Conservation (phyloP, 2,113 vertebrate species). For the Passerina amoena region DNA sequence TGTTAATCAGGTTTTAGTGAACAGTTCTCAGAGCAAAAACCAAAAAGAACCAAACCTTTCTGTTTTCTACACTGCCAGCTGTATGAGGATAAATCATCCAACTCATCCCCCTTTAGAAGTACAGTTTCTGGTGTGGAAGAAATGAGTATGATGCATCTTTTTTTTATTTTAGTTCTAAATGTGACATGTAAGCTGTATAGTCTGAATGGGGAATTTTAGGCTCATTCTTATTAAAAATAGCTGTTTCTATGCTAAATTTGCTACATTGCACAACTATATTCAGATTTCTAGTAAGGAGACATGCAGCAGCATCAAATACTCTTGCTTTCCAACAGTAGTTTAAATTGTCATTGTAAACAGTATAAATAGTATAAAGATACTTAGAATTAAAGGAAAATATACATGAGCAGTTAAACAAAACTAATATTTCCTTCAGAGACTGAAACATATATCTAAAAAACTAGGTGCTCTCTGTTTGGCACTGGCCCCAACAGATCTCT, state of each 20-base stretch:
- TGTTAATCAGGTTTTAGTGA: background rate
- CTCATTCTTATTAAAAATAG: background rate
- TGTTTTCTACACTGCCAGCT: background rate
- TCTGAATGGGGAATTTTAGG: background rate
- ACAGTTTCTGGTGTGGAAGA: slow-evolving; percentile 12
- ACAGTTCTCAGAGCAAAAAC: background rate
- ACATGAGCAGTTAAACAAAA: background rate
- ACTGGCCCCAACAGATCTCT: background rate
- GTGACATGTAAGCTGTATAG: background rate
- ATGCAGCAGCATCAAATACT: background rate
- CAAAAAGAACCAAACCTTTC: background rate
- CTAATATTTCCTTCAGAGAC: background rate
- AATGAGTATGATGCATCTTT: background rate
- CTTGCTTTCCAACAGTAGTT: background rate
- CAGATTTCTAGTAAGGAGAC: background rate
- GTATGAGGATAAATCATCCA: background rate
- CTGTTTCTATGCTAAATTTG: background rate
- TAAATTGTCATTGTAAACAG: background rate
- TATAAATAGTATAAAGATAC: background rate
- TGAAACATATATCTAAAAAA: background rate
- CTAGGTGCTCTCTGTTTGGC: background rate
- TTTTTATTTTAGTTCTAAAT: background rate
- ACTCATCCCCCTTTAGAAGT: background rate
- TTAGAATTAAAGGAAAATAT: background rate
- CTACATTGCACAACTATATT: background rate